phyloP scores from a whole-genome alignment of 2,888 invertebrate genomes.

The Dynastes hyllus region DNA sequence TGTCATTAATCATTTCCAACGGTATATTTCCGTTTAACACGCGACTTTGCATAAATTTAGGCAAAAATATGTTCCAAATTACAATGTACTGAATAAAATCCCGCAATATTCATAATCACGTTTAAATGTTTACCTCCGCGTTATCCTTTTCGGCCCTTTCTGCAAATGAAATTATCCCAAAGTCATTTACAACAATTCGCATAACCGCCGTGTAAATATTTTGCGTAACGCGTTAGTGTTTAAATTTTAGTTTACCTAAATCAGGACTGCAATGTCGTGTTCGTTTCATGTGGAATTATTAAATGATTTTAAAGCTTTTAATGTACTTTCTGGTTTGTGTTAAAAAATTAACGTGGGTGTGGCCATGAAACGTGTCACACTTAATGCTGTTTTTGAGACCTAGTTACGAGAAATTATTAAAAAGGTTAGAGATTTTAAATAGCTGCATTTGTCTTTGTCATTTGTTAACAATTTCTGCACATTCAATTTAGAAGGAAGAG shows the following conservation, averaged over 20 bases:
- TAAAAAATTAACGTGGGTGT: not conserved
- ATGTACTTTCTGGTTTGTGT: not conserved
- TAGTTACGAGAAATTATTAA: no score
- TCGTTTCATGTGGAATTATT: slow-evolving; percentile 27
- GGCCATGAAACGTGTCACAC: not conserved
- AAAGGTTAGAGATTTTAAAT: no score
- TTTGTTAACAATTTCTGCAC: no score
- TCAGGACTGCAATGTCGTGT: slow-evolving; percentile 27
- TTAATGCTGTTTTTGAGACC: no score
- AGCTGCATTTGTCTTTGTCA: no score
- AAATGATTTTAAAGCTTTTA: slow-evolving; percentile 11
- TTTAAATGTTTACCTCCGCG: slow-evolving; percentile 28
- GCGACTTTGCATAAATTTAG: not conserved
- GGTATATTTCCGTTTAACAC: no score
- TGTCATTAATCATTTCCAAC: no score
- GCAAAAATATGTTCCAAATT: slow-evolving; percentile 24
- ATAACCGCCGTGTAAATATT: slow-evolving; percentile 29
- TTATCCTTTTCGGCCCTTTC: slow-evolving; percentile 38
- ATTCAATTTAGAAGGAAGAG: no score
- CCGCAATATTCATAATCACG: slow-evolving; percentile 24
- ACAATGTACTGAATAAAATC: slow-evolving; percentile 33
- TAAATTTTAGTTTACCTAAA: slow-evolving; percentile 25
- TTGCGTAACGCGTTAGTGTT: slow-evolving; percentile 13
- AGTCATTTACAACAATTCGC: slow-evolving; percentile 40
- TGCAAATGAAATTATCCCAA: slow-evolving; percentile 41